Evolutionary conservation across 2,888 invertebrate genomes (phyloP).

Genomic region (Hirtodrosophila histrioides): DNA sequence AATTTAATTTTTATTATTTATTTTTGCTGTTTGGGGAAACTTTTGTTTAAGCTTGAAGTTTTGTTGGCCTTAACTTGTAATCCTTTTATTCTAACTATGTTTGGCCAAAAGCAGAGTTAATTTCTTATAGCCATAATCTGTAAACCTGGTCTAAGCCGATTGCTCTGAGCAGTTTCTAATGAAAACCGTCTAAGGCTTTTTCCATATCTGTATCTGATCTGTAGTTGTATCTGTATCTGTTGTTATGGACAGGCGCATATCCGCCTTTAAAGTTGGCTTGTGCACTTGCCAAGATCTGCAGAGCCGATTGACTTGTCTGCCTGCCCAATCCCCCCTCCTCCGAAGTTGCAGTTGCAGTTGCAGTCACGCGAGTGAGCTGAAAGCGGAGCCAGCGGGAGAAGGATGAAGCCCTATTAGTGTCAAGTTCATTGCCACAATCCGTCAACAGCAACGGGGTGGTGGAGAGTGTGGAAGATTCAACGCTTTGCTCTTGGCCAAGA

Average conservation of each 20-base stretch:
- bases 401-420: constrained; percentile 82
- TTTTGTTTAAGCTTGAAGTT: not conserved
- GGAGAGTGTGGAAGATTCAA: not conserved
- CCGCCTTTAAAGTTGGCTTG: constrained; percentile 52
- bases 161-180: constrained; percentile 30
- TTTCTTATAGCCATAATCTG: not conserved
- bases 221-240: constrained; percentile 3
- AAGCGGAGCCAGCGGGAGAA: not conserved
- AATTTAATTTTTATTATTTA: not conserved
- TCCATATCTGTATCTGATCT: constrained; percentile 19
- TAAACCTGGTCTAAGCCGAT: not conserved
- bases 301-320: constrained; percentile 45
- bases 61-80: not conserved
- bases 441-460: constrained; percentile 39
- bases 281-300: constrained; percentile 33
- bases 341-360: too few relatives aligned
- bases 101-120: not conserved
- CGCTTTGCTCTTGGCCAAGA: constrained; percentile 24
- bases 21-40: not conserved
- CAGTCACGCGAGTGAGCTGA: constrained; percentile 30
- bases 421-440: constrained; percentile 83
- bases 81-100: not conserved
- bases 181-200: constrained; percentile 41
- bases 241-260: constrained; percentile 22
- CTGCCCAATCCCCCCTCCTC: too few relatives aligned